Evolutionary conservation across 2,888 invertebrate species (phyloP), one percentile per base, ranked within the genome.

Genomic region (Drepanosiphum platanoidis): DNA sequence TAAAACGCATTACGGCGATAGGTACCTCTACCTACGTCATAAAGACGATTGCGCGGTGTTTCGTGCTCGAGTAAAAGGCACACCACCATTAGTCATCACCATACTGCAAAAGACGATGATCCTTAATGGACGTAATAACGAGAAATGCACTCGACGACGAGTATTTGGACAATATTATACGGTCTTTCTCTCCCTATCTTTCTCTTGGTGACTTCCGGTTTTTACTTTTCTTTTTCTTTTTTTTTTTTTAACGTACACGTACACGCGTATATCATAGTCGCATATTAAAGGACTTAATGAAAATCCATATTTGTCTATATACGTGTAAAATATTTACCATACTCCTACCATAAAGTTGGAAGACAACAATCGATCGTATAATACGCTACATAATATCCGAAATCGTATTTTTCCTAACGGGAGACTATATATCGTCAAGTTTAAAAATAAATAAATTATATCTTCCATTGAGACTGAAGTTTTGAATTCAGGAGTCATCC

Each of bases 81-180:
- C n/a, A 22, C 66, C n/a, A 22, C 66, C 79, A 68, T 79, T 79
- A 79, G 79, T 79, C 78, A 78, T 64, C 78, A 15, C 68, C n/a
- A 46, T 22, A n/a, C 8, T 42, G 30, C 30, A 78, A 64, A 78
- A 78, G 58, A 58, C 75, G 75, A 15, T 27, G 34, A 34, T 58
- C 27, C 39, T 42, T 78, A 78, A 78, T 78, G 78, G 78, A 78
- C 78, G 42, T 78, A 66, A 64, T 66, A 78, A 27, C 64, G 22
- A 66, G 46, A 46, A 66, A 68, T n/a, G 34, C 32, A 68, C 79
- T 79, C 46, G 34, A 39, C 46, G 66, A 79, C 34, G 66, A 66
- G 46, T 39, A 64, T 75, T 58, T 30, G 77, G 61, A 64, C 22
- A 64, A 30, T 22, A 64, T 39, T 22, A 64, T 58, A 52, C n/a